phyloP scores from a whole-genome alignment of 2,888 invertebrate genomes.

The Sinotaia quadrata region DNA sequence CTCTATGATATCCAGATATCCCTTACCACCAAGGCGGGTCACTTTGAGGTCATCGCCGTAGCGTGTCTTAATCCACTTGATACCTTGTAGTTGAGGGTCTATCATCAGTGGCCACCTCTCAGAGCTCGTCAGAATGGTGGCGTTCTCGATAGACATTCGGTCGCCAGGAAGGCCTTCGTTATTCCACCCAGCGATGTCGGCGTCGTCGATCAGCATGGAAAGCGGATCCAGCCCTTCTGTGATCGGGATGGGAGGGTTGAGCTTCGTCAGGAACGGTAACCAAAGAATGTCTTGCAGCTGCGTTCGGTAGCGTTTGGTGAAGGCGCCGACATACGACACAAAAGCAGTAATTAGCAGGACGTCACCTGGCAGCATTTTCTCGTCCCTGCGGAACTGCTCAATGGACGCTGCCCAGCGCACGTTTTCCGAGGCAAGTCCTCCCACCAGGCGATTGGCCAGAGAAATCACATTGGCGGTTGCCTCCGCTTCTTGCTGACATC shows the following conservation, averaged over 20 bases:
- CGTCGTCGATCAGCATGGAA: slow-evolving; percentile 90
- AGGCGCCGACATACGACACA: slow-evolving; percentile 96
- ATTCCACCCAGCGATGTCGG: slow-evolving; percentile 93
- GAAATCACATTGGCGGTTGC: slow-evolving; percentile 92
- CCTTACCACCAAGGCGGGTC: slow-evolving; percentile 79
- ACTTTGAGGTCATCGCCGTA: slow-evolving; percentile 85
- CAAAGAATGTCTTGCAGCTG: slow-evolving; percentile 81
- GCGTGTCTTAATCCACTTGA: slow-evolving; percentile 96
- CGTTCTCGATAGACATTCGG: slow-evolving; percentile 97
- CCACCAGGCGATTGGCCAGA: slow-evolving; percentile 92
- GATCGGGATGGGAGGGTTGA: slow-evolving; percentile 86
- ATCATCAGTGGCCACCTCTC: slow-evolving; percentile 98
- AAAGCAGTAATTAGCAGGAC: slow-evolving; percentile 93
- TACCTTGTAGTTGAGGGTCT: slow-evolving; percentile 90
- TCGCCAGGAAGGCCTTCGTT: slow-evolving; percentile 96
- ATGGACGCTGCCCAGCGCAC: slow-evolving; percentile 97
- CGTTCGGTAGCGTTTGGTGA: slow-evolving; percentile 88
- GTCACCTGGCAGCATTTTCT: slow-evolving; percentile 92
- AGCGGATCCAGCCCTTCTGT: slow-evolving; percentile 91
- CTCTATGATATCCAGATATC: slow-evolving; percentile 89
- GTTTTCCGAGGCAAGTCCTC: slow-evolving; percentile 95
- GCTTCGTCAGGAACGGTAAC: slow-evolving; percentile 83
- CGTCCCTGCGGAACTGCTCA: slow-evolving; percentile 83
- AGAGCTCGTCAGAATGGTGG: slow-evolving; percentile 92
- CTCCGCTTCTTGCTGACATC: slow-evolving; percentile 95